Evolutionary conservation across 2,888 invertebrate species (phyloP).

Genomic region (Peribatodes rhomboidaria): DNA sequence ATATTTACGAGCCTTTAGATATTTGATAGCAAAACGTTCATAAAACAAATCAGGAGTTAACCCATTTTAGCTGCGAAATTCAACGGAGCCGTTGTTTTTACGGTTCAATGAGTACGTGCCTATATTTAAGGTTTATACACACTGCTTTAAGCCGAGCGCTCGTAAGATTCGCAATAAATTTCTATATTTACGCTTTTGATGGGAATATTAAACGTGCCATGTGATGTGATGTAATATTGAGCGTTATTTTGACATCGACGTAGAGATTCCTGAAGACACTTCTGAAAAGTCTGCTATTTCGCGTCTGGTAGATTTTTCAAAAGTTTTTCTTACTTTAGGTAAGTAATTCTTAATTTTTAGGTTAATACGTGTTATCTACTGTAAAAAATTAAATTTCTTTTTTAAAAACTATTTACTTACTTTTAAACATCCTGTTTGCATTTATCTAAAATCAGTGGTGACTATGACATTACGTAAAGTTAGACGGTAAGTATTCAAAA

Average conservation of each 20-base stretch:
- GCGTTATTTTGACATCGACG: not conserved
- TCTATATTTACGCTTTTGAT: slow-evolving; percentile 34
- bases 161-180: slow-evolving; percentile 36
- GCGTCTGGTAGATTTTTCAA: too few species aligned
- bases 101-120: slow-evolving; percentile 35
- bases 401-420: too few species aligned
- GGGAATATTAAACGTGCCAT: slow-evolving; percentile 27
- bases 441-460: too few species aligned
- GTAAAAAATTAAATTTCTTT: too few species aligned
- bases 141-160: slow-evolving; percentile 23
- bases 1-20: not conserved
- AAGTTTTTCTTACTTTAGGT: too few species aligned
- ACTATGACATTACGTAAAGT: not conserved
- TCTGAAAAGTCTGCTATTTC: too few species aligned
- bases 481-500: not conserved
- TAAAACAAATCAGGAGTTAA: slow-evolving; percentile 24
- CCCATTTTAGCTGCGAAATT: slow-evolving; percentile 26
- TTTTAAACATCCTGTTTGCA: too few species aligned
- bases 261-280: too few species aligned
- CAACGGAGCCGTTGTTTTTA: slow-evolving; percentile 33
- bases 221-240: not conserved
- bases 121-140: slow-evolving; percentile 34
- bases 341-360: too few species aligned
- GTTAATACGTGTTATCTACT: too few species aligned
- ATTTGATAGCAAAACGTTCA: slow-evolving; percentile 14